Conservation (phyloP, 1,140 invertebrate genomes). For the Ceratina australensis region DNA sequence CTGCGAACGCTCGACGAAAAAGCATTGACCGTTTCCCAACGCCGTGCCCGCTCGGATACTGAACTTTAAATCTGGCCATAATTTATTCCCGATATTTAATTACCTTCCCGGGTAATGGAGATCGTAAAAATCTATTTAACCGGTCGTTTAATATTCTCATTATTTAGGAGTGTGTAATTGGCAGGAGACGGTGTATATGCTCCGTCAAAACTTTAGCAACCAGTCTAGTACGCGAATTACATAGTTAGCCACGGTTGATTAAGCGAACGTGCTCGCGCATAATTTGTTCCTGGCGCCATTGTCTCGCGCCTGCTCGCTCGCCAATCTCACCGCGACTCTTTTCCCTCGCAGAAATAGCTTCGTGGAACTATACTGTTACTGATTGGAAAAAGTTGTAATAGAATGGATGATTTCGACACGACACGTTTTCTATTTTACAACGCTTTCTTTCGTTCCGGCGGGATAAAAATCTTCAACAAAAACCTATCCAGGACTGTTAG, state of each 20-base stretch:
- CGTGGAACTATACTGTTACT: slow-evolving; percentile 4
- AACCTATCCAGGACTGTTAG: too few relatives aligned
- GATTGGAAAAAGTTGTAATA: not conserved
- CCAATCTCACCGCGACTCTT: not conserved
- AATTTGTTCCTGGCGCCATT: slow-evolving; percentile 45
- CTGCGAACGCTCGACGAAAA: slow-evolving; percentile 22
- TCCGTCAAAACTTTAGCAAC: slow-evolving; percentile 49
- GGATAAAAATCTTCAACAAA: too few relatives aligned
- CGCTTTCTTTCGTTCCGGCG: not conserved
- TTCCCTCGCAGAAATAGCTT: slow-evolving; percentile 24
- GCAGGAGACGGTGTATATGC: not conserved
- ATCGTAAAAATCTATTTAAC: not conserved
- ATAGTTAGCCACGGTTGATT: slow-evolving; percentile 62
- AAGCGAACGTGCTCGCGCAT: slow-evolving; percentile 65
- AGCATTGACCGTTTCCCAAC: slow-evolving; percentile 30
- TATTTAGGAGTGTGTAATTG: not conserved
- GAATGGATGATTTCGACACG: not conserved
- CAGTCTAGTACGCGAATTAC: slow-evolving; percentile 39
- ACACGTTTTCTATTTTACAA: not conserved
- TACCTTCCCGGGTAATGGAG: fast-evolving
- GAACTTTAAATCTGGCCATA: not conserved
- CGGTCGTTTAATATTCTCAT: not conserved
- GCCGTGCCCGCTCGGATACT: too few relatives aligned
- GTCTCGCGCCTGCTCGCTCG: slow-evolving; percentile 18
- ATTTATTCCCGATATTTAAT: too few relatives aligned